Conservation (phyloP, 1,140 invertebrate genomes). For the Aphaenogaster ashmeadi region DNA sequence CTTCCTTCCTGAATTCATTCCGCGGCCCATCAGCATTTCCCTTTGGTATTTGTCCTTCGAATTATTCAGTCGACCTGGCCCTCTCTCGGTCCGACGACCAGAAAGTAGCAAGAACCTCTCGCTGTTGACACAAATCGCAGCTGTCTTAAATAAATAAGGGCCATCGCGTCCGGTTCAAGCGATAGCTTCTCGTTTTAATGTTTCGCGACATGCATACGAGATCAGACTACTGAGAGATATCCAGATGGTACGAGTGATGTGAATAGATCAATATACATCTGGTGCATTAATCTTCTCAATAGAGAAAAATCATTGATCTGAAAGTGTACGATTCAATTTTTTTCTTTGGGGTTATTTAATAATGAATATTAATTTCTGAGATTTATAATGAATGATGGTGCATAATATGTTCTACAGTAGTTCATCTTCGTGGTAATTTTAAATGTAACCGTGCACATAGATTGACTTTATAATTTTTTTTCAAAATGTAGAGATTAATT, state of each 20-base stretch:
- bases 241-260: background rate
- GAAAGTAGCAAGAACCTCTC: constrained; percentile 53
- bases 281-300: background rate
- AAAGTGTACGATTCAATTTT: background rate
- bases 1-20: constrained; percentile 64
- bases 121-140: constrained; percentile 56
- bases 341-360: background rate
- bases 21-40: constrained; percentile 61
- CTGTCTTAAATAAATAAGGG: constrained; percentile 59
- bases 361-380: background rate
- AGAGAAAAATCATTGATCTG: background rate
- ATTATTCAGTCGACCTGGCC: constrained; percentile 58
- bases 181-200: constrained; percentile 34
- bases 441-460: background rate
- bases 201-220: constrained; percentile 32
- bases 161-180: background rate
- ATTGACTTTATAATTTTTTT: background rate
- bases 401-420: background rate
- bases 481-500: background rate
- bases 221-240: constrained; percentile 1
- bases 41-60: constrained; percentile 62
- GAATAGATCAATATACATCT: background rate
- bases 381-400: background rate
- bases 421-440: background rate
- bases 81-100: constrained; percentile 24